These are phyloP conservation scores for Athetis lepigone DNA, from an alignment of 2,888 invertebrate genomes.

Conservation along the genomic window DNA sequence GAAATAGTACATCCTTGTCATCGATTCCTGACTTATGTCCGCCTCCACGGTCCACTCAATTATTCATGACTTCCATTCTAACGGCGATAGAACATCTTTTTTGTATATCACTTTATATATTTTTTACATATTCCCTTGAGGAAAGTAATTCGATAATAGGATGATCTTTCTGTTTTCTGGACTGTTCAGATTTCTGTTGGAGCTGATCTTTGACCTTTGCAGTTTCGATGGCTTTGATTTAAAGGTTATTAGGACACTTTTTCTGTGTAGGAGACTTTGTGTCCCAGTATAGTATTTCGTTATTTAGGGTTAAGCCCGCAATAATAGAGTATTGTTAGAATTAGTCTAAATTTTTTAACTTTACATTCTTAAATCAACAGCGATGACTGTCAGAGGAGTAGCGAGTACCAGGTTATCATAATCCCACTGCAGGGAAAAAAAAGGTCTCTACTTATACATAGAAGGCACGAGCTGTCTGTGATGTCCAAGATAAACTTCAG, in stretches of 20 bases:
- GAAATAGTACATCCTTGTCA: slow-evolving; percentile 42
- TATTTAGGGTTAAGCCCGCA: too few species aligned
- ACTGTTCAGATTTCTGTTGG: slow-evolving; percentile 13
- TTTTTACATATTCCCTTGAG: slow-evolving; percentile 58
- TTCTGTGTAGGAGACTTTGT: too few species aligned
- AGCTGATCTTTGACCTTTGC: background rate
- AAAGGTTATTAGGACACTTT: background rate
- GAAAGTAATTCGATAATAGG: slow-evolving; percentile 52
- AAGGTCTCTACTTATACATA: too few species aligned
- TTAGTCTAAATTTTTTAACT: too few species aligned
- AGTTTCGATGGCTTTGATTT: background rate
- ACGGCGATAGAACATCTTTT: slow-evolving; percentile 62
- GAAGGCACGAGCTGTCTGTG: too few species aligned
- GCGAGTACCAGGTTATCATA: too few species aligned
- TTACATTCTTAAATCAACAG: too few species aligned
- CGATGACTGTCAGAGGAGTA: too few species aligned
- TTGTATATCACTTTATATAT: slow-evolving; percentile 58
- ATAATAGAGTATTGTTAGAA: too few species aligned
- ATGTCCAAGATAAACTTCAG: too few species aligned
- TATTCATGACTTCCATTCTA: slow-evolving; percentile 68
- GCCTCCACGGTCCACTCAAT: slow-evolving; percentile 63
- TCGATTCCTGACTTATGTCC: slow-evolving; percentile 66
- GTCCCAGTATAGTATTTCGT: too few species aligned
- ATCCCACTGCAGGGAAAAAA: too few species aligned
- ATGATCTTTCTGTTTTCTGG: slow-evolving; percentile 42